Conservation (phyloP, 2,888 invertebrate species). For the Cetonia aurata region DNA sequence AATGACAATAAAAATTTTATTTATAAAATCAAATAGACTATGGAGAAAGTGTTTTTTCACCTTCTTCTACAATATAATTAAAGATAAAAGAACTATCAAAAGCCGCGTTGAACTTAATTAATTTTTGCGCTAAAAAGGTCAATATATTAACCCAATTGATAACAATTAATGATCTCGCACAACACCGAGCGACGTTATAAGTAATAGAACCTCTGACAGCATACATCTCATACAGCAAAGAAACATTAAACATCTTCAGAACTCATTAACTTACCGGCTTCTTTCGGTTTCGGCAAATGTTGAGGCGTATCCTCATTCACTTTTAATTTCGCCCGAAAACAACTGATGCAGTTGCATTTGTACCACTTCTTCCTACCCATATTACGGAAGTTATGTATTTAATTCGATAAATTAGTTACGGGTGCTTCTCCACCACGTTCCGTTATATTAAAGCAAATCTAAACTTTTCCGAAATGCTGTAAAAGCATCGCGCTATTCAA, state of each 20-base stretch:
- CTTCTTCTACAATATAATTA: no score
- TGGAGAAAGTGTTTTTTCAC: no score
- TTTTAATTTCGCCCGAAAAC: slow-evolving; percentile 64
- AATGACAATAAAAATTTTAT: no score
- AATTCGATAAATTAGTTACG: no score
- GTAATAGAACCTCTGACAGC: slow-evolving; percentile 16
- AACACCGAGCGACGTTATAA: slow-evolving; percentile 15
- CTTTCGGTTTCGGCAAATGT: slow-evolving; percentile 61
- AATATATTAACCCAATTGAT: slow-evolving; percentile 11
- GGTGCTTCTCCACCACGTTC: no score
- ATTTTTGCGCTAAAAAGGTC: slow-evolving; percentile 11
- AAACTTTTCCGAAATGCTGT: no score
- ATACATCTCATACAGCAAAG: slow-evolving; percentile 17
- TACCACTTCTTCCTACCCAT: slow-evolving; percentile 57
- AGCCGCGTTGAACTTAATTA: neutral
- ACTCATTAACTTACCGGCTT: slow-evolving; percentile 53
- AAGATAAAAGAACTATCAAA: no score
- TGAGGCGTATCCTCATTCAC: slow-evolving; percentile 60
- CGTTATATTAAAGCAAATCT: no score
- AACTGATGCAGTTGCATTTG: slow-evolving; percentile 58
- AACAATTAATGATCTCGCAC: slow-evolving; percentile 9
- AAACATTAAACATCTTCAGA: neutral
- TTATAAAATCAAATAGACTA: no score
- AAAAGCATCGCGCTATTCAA: neutral
- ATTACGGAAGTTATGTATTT: neutral